phyloP scores from a whole-genome alignment of 2,888 invertebrate species.

The Cephus rjabovi region DNA sequence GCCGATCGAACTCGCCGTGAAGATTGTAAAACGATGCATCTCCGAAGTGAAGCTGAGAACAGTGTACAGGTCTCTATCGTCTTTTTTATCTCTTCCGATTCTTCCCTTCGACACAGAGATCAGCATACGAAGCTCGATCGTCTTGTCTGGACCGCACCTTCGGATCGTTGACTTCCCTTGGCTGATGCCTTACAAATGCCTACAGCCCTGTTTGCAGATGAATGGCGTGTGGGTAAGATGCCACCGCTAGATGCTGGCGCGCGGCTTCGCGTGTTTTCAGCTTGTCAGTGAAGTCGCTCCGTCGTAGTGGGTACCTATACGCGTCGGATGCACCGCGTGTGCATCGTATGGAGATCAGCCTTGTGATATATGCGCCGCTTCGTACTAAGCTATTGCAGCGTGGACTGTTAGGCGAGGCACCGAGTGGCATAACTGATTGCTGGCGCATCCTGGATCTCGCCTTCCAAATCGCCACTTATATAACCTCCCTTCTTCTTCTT shows the following conservation, averaged over 20 bases:
- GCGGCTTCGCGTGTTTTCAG: conserved; percentile 1
- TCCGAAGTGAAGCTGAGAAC: not conserved
- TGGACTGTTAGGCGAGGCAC: conserved; percentile 29
- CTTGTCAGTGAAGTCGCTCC: not conserved
- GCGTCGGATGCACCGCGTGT: not conserved
- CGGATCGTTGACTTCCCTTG: not conserved
- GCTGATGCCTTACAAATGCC: conserved; percentile 2
- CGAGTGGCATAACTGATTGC: conserved; percentile 35
- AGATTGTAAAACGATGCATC: not conserved
- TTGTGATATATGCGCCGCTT: conserved; percentile 33
- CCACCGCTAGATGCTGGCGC: not conserved
- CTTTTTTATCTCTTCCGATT: not conserved
- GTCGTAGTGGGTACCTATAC: not conserved
- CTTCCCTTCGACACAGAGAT: not conserved
- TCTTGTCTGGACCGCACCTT: conserved; percentile 1
- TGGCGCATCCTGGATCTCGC: conserved; percentile 31
- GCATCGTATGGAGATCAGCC: conserved; percentile 23
- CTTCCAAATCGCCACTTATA: conserved; percentile 13
- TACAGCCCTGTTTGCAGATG: conserved; percentile 1
- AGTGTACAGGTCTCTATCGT: not conserved
- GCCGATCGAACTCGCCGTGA: not conserved
- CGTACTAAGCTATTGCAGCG: conserved; percentile 30
- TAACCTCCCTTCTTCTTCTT: conserved; percentile 30
- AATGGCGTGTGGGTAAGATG: conserved; percentile 7
- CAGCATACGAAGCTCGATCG: not conserved